Evolutionary conservation across 2,888 invertebrate genomes (phyloP), one percentile per base, ranked within the genome.

Genomic region (Nipponacmea schrenckii): DNA sequence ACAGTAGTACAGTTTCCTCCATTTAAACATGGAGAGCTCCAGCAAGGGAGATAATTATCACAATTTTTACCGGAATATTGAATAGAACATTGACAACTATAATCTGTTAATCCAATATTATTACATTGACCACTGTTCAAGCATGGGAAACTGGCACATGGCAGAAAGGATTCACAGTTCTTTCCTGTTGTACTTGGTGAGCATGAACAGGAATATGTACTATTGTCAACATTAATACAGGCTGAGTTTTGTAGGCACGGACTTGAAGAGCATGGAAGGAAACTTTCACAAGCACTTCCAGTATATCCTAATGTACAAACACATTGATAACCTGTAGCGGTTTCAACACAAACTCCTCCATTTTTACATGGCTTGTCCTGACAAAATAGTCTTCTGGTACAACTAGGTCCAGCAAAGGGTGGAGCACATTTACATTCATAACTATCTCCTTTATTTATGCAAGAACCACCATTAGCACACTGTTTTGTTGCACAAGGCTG

Each of bases 11-110:
- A 85, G 0, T 73, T 73, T 12, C 81, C 83, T 0, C 77, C 78
- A 71, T 84, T 83, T 64, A 80, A 77, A 73, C 85, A 85, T 0
- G 85, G 84, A 44, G 62, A 64, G 26, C 68, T 73, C 20, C 15
- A 17, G 66, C 79, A 79, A 1, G 77, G 75, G 20, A 67, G 50
- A 62, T 64, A 71, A n/a, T 62, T 70, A 24, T 77, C 71, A 72
- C 79, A 79, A n/a, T 63, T 64, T n/a, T 62, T 45, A n/a, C 79
- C 79, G 17, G 74, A 67, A 39, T 63, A 79, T 1, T 64, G 69
- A 7, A 27, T 17, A 12, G 64, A 17, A 56, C 77, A 79, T 24
- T 66, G 44, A 63, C 82, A 82, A 39, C 31, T 68, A 73, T 70
- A 73, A 26, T 74, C 78, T 31, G 50, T 39, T 17, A 15, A 17